phyloP scores from a whole-genome alignment of 1,140 invertebrate species.

The Euschistus heros region DNA sequence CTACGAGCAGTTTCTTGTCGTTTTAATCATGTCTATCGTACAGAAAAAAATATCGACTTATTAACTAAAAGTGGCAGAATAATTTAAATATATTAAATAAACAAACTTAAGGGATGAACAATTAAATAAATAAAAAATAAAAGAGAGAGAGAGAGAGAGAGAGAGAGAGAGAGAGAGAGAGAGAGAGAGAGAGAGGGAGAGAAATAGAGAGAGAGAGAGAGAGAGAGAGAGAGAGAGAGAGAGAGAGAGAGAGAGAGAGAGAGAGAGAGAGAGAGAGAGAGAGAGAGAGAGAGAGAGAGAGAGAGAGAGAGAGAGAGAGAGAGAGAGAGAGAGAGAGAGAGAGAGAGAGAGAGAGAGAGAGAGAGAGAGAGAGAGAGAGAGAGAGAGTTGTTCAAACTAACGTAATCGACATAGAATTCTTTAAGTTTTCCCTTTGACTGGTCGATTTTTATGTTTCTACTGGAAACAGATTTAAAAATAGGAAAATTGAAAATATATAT shows the following conservation, averaged over 20 bases:
- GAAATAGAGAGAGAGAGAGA: background rate
- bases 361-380: background rate
- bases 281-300: conserved; percentile 22
- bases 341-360: conserved; percentile 1
- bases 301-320: conserved; percentile 20
- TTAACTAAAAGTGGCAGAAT: no score
- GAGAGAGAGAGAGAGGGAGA: background rate
- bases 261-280: conserved; percentile 16
- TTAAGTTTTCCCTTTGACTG: no score
- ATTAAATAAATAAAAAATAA: background rate
- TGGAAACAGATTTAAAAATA: no score
- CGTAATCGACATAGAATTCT: no score
- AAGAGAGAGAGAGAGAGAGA: conserved; percentile 19
- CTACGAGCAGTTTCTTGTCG: no score
- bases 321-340: conserved; percentile 22
- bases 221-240: conserved; percentile 23
- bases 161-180: background rate
- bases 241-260: conserved; percentile 17
- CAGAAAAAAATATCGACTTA: no score
- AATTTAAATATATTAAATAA: no score
- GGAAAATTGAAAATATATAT: no score
- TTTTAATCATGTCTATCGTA: no score
- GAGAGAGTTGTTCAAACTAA: no score
- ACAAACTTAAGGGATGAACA: background rate
- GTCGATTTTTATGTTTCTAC: no score